Evolutionary conservation across 2,888 invertebrate species (phyloP), one percentile per base, ranked within the genome.

Genomic region (Agrochola macilenta): DNA sequence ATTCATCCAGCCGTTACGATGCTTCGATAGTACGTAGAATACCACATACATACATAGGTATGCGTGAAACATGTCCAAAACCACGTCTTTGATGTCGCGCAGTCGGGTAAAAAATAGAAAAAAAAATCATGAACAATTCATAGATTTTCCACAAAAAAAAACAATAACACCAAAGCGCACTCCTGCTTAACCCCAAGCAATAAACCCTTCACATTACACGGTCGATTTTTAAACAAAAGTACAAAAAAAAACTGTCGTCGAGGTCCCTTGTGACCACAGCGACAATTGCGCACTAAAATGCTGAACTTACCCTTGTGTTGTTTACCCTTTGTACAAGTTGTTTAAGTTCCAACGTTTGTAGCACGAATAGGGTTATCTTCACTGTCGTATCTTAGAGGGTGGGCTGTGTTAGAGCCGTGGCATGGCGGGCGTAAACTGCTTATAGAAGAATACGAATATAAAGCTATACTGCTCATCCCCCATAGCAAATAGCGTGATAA

Each of bases 281-380:
- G 93, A 93, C 93, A 93, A 94, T 93, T 92, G 93, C 88, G 83
- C 73, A 86, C 82, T 84, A 86, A 85, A 86, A 91, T 83, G 78
- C 87, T 82, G 84, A 39, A 77, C 77, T 72, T 84, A 82, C 83
- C 74, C 86, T 57, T 57, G 79, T 76, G 82, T 83, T 80, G 87
- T 89, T 85, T 87, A 83, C 88, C 89, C 89, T 89, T 88, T 89
- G 86, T 87, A 85, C 81, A 83, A 85, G 79, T 85, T 90, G 89
- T 90, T 90, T 87, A 83, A 89, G 81, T 85, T 89, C 60, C 74
- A 81, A 81, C 84, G 83, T 87, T 89, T 86, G 84, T 85, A 82
- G 83, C 89, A 89, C 90, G 86, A 83, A 79, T 77, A 76, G 82
- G 86, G 87, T 89, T 84, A 86, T 86, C 82, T 86, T 79, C 30